Evolutionary conservation across 2,888 invertebrate species (phyloP), one percentile per base, ranked within the genome.

Genomic region (Sinodicranocentrus sp.): DNA sequence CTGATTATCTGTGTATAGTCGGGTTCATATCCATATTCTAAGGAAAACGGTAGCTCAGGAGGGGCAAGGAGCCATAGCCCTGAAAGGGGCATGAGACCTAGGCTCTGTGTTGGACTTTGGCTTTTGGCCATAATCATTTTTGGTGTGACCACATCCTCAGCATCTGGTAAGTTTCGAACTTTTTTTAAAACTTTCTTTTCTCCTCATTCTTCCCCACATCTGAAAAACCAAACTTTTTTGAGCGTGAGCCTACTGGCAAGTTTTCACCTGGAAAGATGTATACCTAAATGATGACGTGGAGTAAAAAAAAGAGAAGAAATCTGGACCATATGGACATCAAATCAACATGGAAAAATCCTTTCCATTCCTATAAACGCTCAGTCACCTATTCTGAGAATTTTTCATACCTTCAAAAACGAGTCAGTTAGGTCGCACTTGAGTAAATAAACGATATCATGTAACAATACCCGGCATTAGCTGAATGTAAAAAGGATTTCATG

Each of bases 51-150:
- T 77, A 82, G 75, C 43, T 71, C 72, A 48, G 57, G 68, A 72
- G 79, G 85, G 86, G 82, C 79, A 71, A 75, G 82, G 76, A 82
- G 84, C 86, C 82, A 75, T 76, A 82, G 84, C 86, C 86, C 84
- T 82, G 83, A 86, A 73, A 82, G 84, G 87, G 88, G 87, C 87
- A 88, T 88, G 88, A 87, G 87, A 88, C 88, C 88, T 52, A 68
- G 87, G 86, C 86, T 87, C 86, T 87, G 86, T 87, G 77, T 85
- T 76, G 85, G 85, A 85, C 82, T 87, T 76, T 88, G 88, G 88
- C 88, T 88, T 80, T 79, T 87, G 78, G 88, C 88, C 88, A 87
- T 87, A 79, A 85, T 88, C 78, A 82, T 88, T 84, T 86, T 87
- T 79, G 88, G 86, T 76, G 87, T 88, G 72, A 82, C 88, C 77